Evolutionary conservation across 2,113 vertebrate species (phyloP).

Genomic region (Alaudala cheleensis): DNA sequence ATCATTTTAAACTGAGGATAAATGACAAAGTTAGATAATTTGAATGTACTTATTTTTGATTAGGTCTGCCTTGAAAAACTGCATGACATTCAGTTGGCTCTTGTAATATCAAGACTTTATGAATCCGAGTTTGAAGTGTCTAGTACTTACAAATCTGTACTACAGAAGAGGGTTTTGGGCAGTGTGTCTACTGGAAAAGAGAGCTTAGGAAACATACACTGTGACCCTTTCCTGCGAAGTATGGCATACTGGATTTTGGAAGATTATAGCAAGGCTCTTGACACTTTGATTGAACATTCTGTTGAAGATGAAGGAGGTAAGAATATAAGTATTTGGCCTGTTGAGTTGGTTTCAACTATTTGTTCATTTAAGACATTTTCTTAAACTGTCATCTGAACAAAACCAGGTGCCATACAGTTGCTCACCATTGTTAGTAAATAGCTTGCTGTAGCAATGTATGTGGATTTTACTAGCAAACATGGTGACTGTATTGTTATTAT

Average conservation of each 20-base stretch:
- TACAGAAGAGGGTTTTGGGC: conserved; percentile 88
- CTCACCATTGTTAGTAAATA: background rate
- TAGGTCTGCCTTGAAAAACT: conserved; percentile 96
- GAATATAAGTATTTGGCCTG: background rate
- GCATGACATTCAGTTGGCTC: conserved; percentile 92
- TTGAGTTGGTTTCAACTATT: background rate
- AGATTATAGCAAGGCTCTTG: conserved; percentile 89
- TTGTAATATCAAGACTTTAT: conserved; percentile 92
- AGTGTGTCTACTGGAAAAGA: conserved; percentile 73
- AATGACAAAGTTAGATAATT: background rate
- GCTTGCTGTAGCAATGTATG: background rate
- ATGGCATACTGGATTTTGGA: conserved; percentile 97
- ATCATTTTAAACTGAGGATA: background rate
- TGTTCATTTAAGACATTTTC: background rate
- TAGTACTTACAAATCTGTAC: conserved; percentile 88
- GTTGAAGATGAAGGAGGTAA: conserved; percentile 70
- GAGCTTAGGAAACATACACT: conserved; percentile 72
- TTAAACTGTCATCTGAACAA: background rate
- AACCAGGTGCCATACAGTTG: background rate
- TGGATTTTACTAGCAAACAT: background rate
- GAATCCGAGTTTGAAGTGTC: conserved; percentile 92
- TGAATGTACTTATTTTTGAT: background rate
- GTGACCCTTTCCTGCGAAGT: conserved; percentile 92
- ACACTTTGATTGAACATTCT: conserved; percentile 87
- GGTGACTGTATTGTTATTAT: background rate